Conservation (phyloP, 2,113 vertebrate species). For the Brachionichthys hirsutus region DNA sequence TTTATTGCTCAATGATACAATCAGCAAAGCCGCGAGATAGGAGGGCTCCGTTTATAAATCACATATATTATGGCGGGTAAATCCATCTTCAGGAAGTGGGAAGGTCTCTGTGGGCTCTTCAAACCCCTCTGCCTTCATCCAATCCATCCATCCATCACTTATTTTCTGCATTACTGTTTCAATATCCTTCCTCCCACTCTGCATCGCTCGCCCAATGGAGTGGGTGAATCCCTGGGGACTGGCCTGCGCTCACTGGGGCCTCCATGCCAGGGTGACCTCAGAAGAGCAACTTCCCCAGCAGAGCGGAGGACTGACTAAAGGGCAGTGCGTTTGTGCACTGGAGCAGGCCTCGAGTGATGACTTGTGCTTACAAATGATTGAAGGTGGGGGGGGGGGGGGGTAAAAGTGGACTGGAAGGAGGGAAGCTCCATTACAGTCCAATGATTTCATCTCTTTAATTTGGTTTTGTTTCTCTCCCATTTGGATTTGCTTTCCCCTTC, state of each 20-base stretch:
- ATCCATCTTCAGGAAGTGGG: slow-evolving; percentile 17
- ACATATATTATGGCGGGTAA: slow-evolving; percentile 39
- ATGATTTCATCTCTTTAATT: slow-evolving; percentile 22
- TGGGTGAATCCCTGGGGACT: slow-evolving; percentile 20
- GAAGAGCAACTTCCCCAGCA: slow-evolving; percentile 34
- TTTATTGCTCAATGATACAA: slow-evolving; percentile 35
- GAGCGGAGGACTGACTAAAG: neutral
- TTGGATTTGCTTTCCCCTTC: slow-evolving; percentile 1
- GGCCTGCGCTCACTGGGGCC: slow-evolving; percentile 14
- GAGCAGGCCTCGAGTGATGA: slow-evolving; percentile 10
- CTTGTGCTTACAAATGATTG: slow-evolving; percentile 37
- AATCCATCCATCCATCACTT: slow-evolving; percentile 26
- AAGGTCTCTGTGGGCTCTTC: slow-evolving; percentile 19
- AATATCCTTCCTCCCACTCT: slow-evolving; percentile 1
- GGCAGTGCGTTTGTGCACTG: neutral
- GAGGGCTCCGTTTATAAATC: slow-evolving; percentile 22
- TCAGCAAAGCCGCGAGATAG: slow-evolving; percentile 33
- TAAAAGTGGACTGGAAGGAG: no score
- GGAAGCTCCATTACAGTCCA: neutral
- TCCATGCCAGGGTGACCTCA: slow-evolving; percentile 45
- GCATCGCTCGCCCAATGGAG: neutral
- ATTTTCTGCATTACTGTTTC: slow-evolving; percentile 19
- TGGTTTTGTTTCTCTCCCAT: slow-evolving; percentile 17
- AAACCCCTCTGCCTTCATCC: neutral
- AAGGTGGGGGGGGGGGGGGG: neutral